Evolutionary conservation across 2,797 vertebrate species (phyloP).

Genomic region (Tenualosa thibaudeaui): DNA sequence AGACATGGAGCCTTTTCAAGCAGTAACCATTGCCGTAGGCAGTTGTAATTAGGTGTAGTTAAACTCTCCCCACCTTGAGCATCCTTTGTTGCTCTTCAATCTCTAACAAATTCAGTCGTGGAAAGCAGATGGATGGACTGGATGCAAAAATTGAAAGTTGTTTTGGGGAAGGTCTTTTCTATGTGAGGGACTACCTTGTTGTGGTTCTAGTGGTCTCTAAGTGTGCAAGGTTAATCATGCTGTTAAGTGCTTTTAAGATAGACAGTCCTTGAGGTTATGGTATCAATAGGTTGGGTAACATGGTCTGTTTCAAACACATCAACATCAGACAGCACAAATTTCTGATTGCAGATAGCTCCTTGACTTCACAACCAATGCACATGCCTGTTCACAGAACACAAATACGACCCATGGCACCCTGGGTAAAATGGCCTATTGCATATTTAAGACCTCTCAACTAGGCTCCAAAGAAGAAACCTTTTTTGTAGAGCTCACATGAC

Average conservation of each 20-base stretch:
- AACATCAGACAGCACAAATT: neutral
- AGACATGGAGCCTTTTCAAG: neutral
- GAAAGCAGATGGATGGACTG: conserved; percentile 43
- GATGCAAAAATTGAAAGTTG: neutral
- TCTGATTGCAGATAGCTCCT: neutral
- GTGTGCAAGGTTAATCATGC: neutral
- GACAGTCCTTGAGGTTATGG: neutral
- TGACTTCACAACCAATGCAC: neutral
- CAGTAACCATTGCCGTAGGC: neutral
- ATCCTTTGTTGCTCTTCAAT: conserved; percentile 7
- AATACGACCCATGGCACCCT: neutral
- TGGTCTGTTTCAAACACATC: neutral
- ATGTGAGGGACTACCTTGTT: neutral
- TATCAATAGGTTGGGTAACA: neutral
- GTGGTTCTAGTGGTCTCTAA: neutral
- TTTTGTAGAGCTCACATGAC: conserved; percentile 64
- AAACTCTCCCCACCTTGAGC: neutral
- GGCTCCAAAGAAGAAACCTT: neutral
- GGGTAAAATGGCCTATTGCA: neutral
- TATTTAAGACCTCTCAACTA: neutral
- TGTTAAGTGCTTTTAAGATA: neutral
- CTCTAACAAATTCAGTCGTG: conserved; percentile 5
- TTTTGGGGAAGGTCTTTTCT: neutral
- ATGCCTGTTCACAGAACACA: neutral
- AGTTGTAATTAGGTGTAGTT: neutral